These are phyloP conservation scores for Hormiphora californensis DNA, from an alignment of 37 sponge, comb jelly and placozoan genomes.

Conservation along the genomic window DNA sequence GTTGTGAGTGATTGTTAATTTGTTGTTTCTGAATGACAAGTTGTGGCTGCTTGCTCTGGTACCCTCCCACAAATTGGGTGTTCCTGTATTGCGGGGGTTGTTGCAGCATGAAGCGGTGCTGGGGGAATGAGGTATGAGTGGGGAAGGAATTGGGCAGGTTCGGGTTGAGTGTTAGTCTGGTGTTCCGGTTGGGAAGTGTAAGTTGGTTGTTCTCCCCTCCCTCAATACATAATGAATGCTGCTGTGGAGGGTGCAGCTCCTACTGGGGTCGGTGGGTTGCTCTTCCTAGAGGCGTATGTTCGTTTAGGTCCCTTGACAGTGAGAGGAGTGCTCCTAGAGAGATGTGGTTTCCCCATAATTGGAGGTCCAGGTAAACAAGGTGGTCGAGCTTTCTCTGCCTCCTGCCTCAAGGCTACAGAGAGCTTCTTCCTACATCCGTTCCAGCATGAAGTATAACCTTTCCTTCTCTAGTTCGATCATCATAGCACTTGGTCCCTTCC, in stretches of 20 bases:
- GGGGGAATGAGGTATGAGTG: background rate
- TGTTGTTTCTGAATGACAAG: too few species aligned
- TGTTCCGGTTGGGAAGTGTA: background rate
- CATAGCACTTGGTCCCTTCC: background rate
- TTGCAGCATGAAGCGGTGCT: too few species aligned
- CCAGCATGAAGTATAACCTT: background rate
- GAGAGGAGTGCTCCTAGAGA: background rate
- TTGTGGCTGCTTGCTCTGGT: too few species aligned
- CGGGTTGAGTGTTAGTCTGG: background rate
- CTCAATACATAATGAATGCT: background rate
- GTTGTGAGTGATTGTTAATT: too few species aligned
- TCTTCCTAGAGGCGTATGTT: slow-evolving; percentile 14
- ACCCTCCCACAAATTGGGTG: too few species aligned
- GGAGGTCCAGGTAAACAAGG: background rate
- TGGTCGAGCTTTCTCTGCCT: background rate
- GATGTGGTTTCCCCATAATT: background rate
- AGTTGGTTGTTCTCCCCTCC: background rate
- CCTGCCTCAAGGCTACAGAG: background rate
- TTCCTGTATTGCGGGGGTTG: too few species aligned
- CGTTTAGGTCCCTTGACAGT: slow-evolving; percentile 43
- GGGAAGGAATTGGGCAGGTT: background rate
- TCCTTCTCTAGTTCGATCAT: slow-evolving; percentile 34
- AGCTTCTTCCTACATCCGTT: slow-evolving; percentile 15
- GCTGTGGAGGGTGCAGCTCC: background rate
- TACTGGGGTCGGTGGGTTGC: background rate